Base-by-base conservation (phyloP, 1,140 invertebrate genomes). In the Drosophila baimaii region DNA sequence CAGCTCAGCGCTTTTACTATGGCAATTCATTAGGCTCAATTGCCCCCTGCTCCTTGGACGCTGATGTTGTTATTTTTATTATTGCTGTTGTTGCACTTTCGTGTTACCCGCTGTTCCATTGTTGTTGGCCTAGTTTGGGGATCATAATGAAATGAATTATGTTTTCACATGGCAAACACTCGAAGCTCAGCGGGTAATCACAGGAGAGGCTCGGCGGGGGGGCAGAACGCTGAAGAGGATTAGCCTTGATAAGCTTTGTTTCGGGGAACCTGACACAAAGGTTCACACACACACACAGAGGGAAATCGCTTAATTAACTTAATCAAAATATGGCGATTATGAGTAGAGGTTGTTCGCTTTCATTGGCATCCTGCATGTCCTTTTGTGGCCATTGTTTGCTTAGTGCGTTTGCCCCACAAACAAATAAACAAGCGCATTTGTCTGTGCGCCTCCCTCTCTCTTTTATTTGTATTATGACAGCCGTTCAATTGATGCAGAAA, bases 321-420 rank as follows among this genome's bases (percentile, higher is more conserved):
- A 89, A 88, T 88, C 84, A 89, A 88, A 89, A 88, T 88, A 84
- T 81, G 68, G 80, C 84, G 51, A 89, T 89, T 80, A 88, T 88
- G 59, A 51, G 61, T 35, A 31, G 19, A 29, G 37, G 37, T 27
- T 43, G 37, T 19, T 33, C 12, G 56, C n/a, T 27, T 33, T 64
- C 15, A 64, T 46, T 73, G 44, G 69, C 35, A 37, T 52, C 62
- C 65, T 79, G 62, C 73, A 77, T 72, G 66, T 72, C 74, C 74
- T 77, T 74, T 58, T 77, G 73, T 61, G 31, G 33, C 23, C 55
- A 51, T 86, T 85, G 76, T 77, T 88, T 82, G 68, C 57, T 54
- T 23, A 49, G 37, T 65, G 72, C 74, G 81, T 70, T 85, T 65
- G 71, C 68, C 64, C 77, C 66, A 79, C 73, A 79, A 75, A 79